Conservation (phyloP, 2,888 invertebrate species). For the Hololepta plana region DNA sequence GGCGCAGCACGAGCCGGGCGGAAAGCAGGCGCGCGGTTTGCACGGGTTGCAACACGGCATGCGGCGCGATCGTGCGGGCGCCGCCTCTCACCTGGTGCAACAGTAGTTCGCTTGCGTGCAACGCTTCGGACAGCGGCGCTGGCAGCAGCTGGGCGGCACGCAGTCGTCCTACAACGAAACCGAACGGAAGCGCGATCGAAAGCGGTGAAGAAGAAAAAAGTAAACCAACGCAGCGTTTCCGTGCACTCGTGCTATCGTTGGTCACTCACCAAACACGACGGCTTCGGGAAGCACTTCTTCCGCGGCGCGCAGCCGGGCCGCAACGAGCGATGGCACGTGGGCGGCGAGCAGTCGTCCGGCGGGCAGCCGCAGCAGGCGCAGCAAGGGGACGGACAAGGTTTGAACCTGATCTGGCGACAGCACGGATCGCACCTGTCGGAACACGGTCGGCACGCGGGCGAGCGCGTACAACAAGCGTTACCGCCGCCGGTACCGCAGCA, state of each 20-base stretch:
- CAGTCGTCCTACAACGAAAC: slow-evolving; percentile 7
- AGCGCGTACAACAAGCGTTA: no score
- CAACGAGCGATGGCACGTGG: slow-evolving; percentile 12
- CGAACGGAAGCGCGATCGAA: slow-evolving; percentile 1
- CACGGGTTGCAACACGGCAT: slow-evolving; percentile 9
- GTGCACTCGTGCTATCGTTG: no score
- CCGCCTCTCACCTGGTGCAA: no score
- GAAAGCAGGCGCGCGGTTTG: slow-evolving; percentile 6
- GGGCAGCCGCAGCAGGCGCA: slow-evolving; percentile 11
- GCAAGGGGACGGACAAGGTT: slow-evolving; percentile 12
- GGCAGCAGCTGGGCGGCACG: slow-evolving; percentile 6
- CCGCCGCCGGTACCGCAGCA: no score
- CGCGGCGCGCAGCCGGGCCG: slow-evolving; percentile 9
- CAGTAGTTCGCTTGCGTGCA: slow-evolving; percentile 3
- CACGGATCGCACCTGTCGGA: slow-evolving; percentile 10
- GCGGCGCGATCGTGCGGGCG: no score
- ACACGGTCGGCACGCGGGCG: slow-evolving; percentile 7
- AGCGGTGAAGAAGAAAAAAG: no score
- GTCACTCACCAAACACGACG: slow-evolving; percentile 11
- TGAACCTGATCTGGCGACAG: slow-evolving; percentile 10
- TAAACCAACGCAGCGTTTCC: no score
- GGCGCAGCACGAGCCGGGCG: slow-evolving; percentile 8
- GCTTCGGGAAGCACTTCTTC: slow-evolving; percentile 7
- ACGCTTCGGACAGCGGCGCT: slow-evolving; percentile 1
- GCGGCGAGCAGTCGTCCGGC: slow-evolving; percentile 6